phyloP scores from a whole-genome alignment of 1,140 invertebrate species.

The Apolygus lucorum region DNA sequence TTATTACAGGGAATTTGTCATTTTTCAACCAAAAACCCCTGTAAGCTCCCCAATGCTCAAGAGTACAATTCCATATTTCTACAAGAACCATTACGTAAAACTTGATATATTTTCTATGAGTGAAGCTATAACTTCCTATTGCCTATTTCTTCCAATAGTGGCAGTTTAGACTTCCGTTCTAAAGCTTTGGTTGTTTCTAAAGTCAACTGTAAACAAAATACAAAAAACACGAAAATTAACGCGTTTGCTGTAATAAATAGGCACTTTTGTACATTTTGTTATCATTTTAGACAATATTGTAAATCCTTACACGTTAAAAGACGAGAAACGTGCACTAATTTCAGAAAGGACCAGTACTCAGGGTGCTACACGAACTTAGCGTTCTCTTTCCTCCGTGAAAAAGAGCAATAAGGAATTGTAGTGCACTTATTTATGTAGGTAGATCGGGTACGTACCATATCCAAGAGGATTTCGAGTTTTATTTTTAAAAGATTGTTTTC shows the following conservation, averaged over 20 bases:
- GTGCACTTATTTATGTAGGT: not conserved
- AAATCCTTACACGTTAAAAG: not conserved
- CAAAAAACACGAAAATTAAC: no score
- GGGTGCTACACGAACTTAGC: not conserved
- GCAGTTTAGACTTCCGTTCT: not conserved
- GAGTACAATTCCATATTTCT: no score
- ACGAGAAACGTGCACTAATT: not conserved
- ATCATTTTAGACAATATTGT: not conserved
- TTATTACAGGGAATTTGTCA: no score
- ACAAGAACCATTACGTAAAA: no score
- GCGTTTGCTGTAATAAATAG: no score
- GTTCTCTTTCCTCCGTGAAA: not conserved
- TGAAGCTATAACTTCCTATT: not conserved
- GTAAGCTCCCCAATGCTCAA: no score
- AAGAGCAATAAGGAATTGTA: not conserved
- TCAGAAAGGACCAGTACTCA: not conserved
- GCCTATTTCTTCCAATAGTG: not conserved
- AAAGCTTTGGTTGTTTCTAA: not conserved
- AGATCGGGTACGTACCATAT: not conserved
- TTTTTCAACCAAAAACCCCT: no score
- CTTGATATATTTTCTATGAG: no score
- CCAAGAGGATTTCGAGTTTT: conserved; percentile 1
- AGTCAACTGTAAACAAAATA: conserved; percentile 3
- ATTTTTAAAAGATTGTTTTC: conserved; percentile 1
- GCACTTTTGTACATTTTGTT: no score